Evolutionary conservation across 2,113 vertebrate species (phyloP).

Genomic region (Halichoerus grypus): DNA sequence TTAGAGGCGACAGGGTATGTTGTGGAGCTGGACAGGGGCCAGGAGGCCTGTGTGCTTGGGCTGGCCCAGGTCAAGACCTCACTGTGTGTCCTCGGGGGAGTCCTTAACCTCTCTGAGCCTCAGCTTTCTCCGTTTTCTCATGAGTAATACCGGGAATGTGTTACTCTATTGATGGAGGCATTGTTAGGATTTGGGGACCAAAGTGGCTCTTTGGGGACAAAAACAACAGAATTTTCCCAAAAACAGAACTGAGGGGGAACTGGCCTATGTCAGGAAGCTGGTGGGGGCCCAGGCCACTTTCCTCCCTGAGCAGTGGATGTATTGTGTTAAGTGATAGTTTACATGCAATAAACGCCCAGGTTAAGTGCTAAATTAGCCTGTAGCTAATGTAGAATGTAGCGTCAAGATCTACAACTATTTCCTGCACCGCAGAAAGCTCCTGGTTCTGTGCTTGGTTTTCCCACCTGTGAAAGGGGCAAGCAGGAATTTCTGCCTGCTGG

Average conservation of each 20-base stretch:
- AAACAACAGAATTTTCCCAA: not conserved
- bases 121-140: not conserved
- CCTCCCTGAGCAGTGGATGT: not conserved
- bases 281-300: not conserved
- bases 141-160: not conserved
- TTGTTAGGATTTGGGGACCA: not conserved
- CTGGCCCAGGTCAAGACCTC: not conserved
- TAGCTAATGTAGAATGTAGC: not conserved
- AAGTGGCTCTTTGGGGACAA: not conserved
- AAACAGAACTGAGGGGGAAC: not conserved
- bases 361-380: not conserved
- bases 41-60: not conserved
- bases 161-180: not conserved
- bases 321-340: not conserved
- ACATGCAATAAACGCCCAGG: not conserved
- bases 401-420: not conserved
- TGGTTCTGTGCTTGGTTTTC: not conserved
- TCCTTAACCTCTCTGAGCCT: slow-evolving; percentile 25
- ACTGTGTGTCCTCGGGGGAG: not conserved
- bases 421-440: not conserved
- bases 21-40: not conserved
- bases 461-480: not conserved
- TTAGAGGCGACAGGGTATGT: not conserved
- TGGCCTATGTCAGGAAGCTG: not conserved
- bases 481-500: not conserved